Conservation (phyloP, 2,888 invertebrate species). For the Caenorhabditis sp. region DNA sequence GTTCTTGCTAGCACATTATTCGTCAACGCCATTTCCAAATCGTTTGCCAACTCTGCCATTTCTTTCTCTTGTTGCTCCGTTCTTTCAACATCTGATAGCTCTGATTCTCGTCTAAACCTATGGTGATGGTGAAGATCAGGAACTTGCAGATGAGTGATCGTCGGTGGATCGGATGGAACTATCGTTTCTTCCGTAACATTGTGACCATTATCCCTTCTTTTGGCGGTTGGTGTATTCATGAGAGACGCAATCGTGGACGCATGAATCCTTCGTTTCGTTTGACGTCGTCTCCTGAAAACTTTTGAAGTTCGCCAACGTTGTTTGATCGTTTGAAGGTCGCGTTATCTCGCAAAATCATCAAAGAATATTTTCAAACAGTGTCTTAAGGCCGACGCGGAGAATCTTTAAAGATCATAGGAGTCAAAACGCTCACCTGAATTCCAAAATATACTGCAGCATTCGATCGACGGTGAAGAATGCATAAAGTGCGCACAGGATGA, state of each 20-base stretch:
- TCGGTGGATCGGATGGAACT: slow-evolving; percentile 35
- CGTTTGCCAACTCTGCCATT: slow-evolving; percentile 73
- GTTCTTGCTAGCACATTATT: slow-evolving; percentile 79
- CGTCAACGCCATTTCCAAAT: slow-evolving; percentile 77
- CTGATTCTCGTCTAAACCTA: slow-evolving; percentile 41
- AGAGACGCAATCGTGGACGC: slow-evolving; percentile 71
- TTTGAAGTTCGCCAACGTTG: slow-evolving; percentile 31
- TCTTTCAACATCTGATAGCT: slow-evolving; percentile 43
- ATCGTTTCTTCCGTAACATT: slow-evolving; percentile 59
- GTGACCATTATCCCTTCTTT: slow-evolving; percentile 56
- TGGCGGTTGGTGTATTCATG: slow-evolving; percentile 68
- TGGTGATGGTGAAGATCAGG: slow-evolving; percentile 51
- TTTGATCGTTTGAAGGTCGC: slow-evolving; percentile 18
- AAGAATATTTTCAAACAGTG: neutral
- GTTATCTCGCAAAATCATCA: slow-evolving; percentile 8
- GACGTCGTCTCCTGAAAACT: slow-evolving; percentile 59
- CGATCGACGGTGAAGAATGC: slow-evolving; percentile 81
- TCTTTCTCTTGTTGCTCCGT: slow-evolving; percentile 64
- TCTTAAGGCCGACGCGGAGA: slow-evolving; percentile 18
- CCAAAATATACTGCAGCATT: slow-evolving; percentile 78
- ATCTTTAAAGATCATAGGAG: slow-evolving; percentile 16
- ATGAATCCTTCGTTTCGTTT: slow-evolving; percentile 73
- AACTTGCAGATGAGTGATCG: slow-evolving; percentile 47
- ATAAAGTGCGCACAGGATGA: slow-evolving; percentile 80
- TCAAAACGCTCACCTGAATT: slow-evolving; percentile 72